Evolutionary conservation across 2,797 vertebrate genomes (phyloP).

Genomic region (Sebastes jordani): DNA sequence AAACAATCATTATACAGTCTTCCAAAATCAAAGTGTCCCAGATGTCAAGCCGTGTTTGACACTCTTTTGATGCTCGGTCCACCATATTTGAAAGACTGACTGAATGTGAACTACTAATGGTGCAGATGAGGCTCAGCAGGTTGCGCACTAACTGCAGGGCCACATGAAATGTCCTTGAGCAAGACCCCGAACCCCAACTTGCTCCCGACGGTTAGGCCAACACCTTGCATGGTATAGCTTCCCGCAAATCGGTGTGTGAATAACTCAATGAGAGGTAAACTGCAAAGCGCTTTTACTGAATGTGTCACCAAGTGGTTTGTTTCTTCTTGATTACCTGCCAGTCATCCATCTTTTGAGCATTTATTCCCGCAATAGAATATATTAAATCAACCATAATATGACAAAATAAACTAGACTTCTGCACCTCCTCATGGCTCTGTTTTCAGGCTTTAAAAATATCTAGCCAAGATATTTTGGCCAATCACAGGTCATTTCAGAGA

Average conservation of each 20-base stretch:
- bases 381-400: background rate
- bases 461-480: too few species aligned
- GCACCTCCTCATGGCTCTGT: too few species aligned
- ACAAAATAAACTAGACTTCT: background rate
- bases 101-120: background rate
- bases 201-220: too few species aligned
- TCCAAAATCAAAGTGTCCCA: background rate
- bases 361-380: background rate
- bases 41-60: background rate
- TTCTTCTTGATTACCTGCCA: background rate
- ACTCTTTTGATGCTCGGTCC: background rate
- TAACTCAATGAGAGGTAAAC: background rate
- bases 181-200: background rate
- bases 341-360: background rate
- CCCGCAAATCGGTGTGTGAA: background rate
- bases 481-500: too few species aligned
- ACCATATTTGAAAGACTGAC: background rate
- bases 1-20: background rate
- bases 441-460: too few species aligned
- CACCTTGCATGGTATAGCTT: background rate
- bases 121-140: background rate
- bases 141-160: background rate
- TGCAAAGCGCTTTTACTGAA: background rate
- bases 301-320: background rate
- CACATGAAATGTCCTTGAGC: background rate